Percentiles rank a stretch among this genome's conserved stretches.
phyloP scores from a whole-genome alignment of 2,797 vertebrate species.

The Tapera naevia region DNA sequence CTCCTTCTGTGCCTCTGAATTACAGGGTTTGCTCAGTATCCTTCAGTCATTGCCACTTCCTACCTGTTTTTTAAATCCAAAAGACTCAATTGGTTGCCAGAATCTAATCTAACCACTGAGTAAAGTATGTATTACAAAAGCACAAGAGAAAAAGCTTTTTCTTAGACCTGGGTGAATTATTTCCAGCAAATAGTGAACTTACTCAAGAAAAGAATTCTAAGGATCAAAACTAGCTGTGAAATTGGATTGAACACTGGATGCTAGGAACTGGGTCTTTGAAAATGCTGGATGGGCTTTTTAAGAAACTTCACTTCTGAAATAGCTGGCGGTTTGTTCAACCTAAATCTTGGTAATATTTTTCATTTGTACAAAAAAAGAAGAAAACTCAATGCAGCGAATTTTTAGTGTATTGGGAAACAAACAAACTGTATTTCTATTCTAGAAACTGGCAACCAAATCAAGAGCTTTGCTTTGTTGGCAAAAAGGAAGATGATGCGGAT shows the following conservation, averaged over 20 bases:
- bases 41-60: neutral
- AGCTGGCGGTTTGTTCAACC: neutral
- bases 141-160: neutral
- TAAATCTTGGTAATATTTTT: neutral
- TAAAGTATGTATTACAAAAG: neutral
- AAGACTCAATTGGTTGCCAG: neutral
- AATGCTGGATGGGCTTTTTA: neutral
- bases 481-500: neutral
- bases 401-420: neutral
- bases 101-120: accelerated
- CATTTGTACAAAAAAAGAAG: neutral
- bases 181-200: neutral
- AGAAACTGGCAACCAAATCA: neutral
- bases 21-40: neutral
- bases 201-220: neutral
- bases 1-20: neutral
- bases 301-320: neutral
- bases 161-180: neutral
- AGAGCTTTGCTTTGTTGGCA: slow-evolving; percentile 1
- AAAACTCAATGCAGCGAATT: neutral
- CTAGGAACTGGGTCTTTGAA: neutral
- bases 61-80: neutral
- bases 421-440: neutral
- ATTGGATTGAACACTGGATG: neutral
- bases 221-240: neutral